Percentiles rank a stretch among this genome's conserved stretches.
Conservation (phyloP, 2,888 invertebrate genomes). For the Melieria picta region DNA sequence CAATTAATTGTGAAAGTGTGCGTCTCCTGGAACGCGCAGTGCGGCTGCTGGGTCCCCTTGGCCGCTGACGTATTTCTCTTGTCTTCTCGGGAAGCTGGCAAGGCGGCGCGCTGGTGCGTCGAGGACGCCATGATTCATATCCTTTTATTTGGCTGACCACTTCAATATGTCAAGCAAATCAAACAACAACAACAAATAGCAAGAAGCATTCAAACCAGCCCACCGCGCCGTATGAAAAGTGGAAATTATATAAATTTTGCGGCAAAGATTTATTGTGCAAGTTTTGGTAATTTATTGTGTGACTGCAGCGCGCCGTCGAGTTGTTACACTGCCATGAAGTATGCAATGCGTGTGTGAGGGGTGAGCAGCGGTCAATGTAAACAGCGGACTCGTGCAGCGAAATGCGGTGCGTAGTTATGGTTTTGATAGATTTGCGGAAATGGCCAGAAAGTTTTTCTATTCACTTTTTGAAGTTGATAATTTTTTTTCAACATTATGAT, state of each 20-base stretch:
- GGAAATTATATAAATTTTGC: conserved; percentile 50
- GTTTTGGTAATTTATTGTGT: conserved; percentile 59
- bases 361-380: neutral
- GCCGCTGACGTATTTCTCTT: conserved; percentile 21
- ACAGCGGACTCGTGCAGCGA: neutral
- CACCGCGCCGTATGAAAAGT: conserved; percentile 47
- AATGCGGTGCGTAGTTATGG: conserved; percentile 44
- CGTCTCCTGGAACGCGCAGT: conserved; percentile 11
- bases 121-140: conserved; percentile 39
- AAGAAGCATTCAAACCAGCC: too few relatives aligned
- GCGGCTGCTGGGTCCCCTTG: conserved; percentile 3
- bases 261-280: conserved; percentile 56
- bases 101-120: conserved; percentile 8
- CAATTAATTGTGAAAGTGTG: conserved; percentile 42
- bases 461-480: neutral
- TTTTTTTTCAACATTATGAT: too few relatives aligned
- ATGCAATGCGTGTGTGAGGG: neutral
- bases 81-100: conserved; percentile 11
- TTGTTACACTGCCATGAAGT: conserved; percentile 22
- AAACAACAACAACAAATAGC: conserved; percentile 39
- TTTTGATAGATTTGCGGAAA: conserved; percentile 54
- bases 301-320: conserved; percentile 5
- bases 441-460: conserved; percentile 46
- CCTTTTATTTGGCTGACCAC: conserved; percentile 55
- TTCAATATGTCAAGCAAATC: conserved; percentile 63